Conservation (phyloP, 53 echinoderm and acorn worm species). For the Henricia sp. region DNA sequence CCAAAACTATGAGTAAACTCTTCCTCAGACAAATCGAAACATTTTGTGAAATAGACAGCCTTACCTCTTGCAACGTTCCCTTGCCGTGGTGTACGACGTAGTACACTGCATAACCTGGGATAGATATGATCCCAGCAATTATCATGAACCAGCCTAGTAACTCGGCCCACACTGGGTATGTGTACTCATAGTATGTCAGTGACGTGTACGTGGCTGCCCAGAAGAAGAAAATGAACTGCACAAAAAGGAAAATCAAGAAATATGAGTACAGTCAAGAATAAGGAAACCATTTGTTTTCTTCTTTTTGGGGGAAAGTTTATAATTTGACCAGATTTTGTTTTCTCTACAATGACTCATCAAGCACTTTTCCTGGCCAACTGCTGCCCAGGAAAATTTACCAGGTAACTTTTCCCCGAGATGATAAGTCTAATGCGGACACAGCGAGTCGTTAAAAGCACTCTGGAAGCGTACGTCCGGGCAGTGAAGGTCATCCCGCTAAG, state of each 20-base stretch:
- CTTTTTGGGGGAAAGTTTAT: neutral
- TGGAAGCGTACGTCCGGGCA: too few relatives aligned
- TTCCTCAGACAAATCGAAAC: neutral
- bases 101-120: constrained; percentile 66
- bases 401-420: too few relatives aligned
- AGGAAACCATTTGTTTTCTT: too few relatives aligned
- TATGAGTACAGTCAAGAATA: too few relatives aligned
- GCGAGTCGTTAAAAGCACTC: too few relatives aligned
- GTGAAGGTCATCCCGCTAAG: too few relatives aligned
- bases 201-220: constrained; percentile 72
- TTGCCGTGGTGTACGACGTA: constrained; percentile 57
- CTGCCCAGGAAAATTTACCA: too few relatives aligned
- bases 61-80: constrained; percentile 70
- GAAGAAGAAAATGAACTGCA: constrained; percentile 86
- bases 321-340: neutral
- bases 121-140: constrained; percentile 51
- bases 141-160: constrained; percentile 82
- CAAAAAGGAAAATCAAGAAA: too few relatives aligned
- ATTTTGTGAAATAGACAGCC: too few relatives aligned
- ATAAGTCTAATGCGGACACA: too few relatives aligned
- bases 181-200: constrained; percentile 67
- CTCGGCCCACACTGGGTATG: constrained; percentile 70
- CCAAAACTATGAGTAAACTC: neutral
- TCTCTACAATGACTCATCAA: neutral
- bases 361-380: too few relatives aligned